Base-by-base conservation (phyloP, 2,888 invertebrate genomes). In the Chloroclysta siterata region DNA sequence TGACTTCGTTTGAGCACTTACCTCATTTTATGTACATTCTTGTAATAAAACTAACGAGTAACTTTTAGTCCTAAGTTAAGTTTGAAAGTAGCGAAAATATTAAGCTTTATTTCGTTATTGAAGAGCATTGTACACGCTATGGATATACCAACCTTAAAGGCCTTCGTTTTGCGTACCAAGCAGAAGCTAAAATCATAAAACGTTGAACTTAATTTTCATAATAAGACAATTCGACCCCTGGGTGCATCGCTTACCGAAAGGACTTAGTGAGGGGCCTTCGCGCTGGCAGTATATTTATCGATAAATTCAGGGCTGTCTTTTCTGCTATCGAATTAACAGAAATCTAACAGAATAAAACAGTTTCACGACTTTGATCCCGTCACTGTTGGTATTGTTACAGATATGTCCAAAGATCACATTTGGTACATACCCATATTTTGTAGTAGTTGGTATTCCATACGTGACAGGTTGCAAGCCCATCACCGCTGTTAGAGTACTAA, bases 211-310 rank as follows among this genome's bases (percentile, higher is more conserved):
- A 79, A 82, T 84, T 80, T 83, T 82, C 81, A 77, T 84, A 83
- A 82, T 80, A 82, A 82, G 81, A 83, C 78, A 76, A 79, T 81
- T 80, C 77, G 79, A 83, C 79, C 80, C 80, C 77, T 75, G 77
- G 81, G 79, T 81, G 84, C 81, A 85, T 79, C 79, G 80, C 80
- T 81, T 80, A 77, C 69, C 75, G 73, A 76, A 78, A 76, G 68
- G 56, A 56, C 65, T 36, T 76, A 81, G 82, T 64, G 80, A 69
- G 62, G 78, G 57, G 53, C 55, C 17, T 0, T 29, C 5, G 11
- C n/a, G 17, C 36, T 10, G 7, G 22, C 10, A 3, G 33, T 11
- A 36, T n/a, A n/a, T n/a, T 14, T n/a, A 61, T 69, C 69, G 64
- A 66, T 65, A 53, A 17, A 42, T 53, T 33, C 33, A 33, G 7